Evolutionary conservation across 2,888 invertebrate species (phyloP).

Genomic region (Homarus gammarus): DNA sequence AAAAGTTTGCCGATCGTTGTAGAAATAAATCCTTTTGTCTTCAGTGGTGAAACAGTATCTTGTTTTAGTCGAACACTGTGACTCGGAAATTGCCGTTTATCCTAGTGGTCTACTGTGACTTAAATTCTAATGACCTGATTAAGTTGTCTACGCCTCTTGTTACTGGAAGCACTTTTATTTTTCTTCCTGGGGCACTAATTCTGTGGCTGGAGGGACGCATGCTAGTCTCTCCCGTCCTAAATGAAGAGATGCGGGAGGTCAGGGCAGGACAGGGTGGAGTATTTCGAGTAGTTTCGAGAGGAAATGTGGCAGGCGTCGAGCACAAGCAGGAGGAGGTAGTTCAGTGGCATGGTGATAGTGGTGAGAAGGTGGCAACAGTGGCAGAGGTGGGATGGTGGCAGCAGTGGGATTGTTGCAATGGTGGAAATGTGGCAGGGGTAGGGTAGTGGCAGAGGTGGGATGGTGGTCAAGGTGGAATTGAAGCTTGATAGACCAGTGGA

Average conservation of each 20-base stretch:
- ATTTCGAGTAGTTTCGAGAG: neutral
- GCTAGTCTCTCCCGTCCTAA: neutral
- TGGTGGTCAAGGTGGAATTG: neutral
- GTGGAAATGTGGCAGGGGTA: neutral
- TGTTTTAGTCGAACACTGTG: neutral
- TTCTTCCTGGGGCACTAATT: neutral
- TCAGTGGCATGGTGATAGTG: neutral
- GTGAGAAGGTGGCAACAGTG: neutral
- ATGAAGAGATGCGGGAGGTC: neutral
- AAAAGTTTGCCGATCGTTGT: neutral
- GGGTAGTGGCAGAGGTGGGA: neutral
- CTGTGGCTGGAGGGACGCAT: neutral
- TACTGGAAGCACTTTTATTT: neutral
- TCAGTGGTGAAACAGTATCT: neutral
- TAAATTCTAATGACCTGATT: neutral
- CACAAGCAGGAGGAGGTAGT: neutral
- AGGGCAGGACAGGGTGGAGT: neutral
- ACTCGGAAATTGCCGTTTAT: neutral
- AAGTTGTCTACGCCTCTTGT: neutral
- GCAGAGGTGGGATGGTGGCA: no score
- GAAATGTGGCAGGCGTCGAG: neutral
- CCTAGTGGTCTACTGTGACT: neutral
- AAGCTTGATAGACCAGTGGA: no score
- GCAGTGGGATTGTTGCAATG: neutral
- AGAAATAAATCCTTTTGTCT: neutral